Base-by-base conservation (phyloP, 2,888 invertebrate species). In the Strigamia crassipes region DNA sequence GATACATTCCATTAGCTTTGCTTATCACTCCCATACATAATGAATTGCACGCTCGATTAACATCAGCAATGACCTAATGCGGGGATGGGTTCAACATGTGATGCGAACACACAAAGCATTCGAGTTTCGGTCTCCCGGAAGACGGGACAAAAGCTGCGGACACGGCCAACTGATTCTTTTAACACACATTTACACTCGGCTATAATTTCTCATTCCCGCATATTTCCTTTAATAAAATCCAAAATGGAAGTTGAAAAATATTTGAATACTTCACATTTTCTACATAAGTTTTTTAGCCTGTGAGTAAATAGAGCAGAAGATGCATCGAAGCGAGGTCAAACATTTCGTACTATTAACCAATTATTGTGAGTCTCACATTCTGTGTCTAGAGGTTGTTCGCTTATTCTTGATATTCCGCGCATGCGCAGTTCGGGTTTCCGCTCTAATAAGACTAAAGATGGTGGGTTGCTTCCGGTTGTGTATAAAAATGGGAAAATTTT, bases 1-100 rank as follows among this genome's bases (percentile, higher is more conserved):
- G 34, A 34, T 34, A 34, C 6, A 34, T 34, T 34, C 34, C 34
- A 34, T 34, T 34, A 3, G 34, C 6, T 34, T 34, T 34, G 34
- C 34, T 34, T 34, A 34, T 34, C 34, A 6, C 34, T 6, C 6
- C 4, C 34, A 34, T 34, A 6, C 4, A n/a, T 51, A 51, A 51
- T 51, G 13, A 51, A 51, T 51, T 51, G 15, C n/a, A 51, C 51
- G n/a, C 13, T n/a, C n/a, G 51, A 51, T 51, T 51, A n/a, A 13
- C 51, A 51, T 51, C 51, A n/a, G 51, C 51, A 51, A 51, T 51
- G 51, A 51, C 51, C 51, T 51, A 51, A 51, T 51, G 51, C 51
- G 15, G 51, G n/a, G 51, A 51, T 51, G 15, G 51, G 13, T 51
- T 13, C 51, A 51, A n/a, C 51, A 51, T 13, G 51, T 6, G 51